These are phyloP conservation scores for Osedax frankpressi DNA, from an alignment of 2,888 invertebrate species.

Conservation along the genomic window DNA sequence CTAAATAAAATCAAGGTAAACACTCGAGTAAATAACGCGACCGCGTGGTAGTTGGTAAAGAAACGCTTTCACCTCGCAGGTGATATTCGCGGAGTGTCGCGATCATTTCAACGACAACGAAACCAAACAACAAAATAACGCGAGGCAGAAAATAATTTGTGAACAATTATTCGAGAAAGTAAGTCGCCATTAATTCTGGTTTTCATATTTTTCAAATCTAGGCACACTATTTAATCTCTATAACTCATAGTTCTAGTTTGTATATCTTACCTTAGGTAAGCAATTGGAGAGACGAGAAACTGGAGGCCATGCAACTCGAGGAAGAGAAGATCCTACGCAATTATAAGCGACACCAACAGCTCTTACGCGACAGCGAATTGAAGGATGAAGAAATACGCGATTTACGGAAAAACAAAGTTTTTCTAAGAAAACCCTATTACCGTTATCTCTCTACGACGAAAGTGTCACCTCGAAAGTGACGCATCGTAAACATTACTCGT, in stretches of 20 bases:
- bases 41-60: too few species aligned
- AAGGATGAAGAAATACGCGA: too few species aligned
- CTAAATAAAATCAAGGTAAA: neutral
- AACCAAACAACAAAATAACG: neutral
- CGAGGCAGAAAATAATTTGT: neutral
- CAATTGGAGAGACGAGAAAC: neutral
- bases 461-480: too few species aligned
- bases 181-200: neutral
- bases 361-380: too few species aligned
- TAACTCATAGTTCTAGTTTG: neutral
- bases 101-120: neutral
- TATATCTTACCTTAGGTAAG: neutral
- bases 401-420: too few species aligned
- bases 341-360: too few species aligned
- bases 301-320: neutral
- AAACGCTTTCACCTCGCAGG: neutral
- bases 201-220: neutral
- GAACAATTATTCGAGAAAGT: neutral
- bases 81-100: neutral
- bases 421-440: too few species aligned
- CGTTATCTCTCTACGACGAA: too few species aligned
- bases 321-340: too few species aligned
- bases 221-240: neutral
- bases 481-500: neutral
- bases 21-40: too few species aligned